These are phyloP conservation scores for Percina caprodes DNA, from an alignment of 2,113 vertebrate species.

Conservation along the genomic window DNA sequence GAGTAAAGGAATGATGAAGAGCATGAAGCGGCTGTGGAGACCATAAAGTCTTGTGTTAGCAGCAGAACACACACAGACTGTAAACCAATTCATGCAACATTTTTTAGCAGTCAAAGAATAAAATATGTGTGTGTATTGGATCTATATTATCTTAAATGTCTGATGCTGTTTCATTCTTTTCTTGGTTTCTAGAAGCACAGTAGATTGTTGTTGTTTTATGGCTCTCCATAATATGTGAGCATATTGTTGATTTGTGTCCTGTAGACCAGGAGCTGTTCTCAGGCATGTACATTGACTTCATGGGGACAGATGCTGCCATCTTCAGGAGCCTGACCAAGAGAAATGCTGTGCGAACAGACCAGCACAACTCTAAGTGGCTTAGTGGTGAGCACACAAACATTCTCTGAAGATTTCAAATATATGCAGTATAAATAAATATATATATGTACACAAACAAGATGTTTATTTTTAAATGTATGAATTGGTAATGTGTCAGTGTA, in stretches of 20 bases:
- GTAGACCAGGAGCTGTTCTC: slow-evolving; percentile 98
- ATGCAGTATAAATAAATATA: not conserved
- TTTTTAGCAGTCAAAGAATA: not conserved
- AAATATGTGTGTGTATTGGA: not conserved
- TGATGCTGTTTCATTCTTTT: not conserved
- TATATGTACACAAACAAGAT: not conserved
- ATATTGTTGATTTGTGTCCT: slow-evolving; percentile 11
- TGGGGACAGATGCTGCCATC: slow-evolving; percentile 98
- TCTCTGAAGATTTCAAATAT: not conserved
- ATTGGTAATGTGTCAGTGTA: not conserved
- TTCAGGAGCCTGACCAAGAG: slow-evolving; percentile 95
- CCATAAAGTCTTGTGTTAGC: slow-evolving; percentile 15
- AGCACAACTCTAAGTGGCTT: slow-evolving; percentile 99
- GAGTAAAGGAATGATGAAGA: slow-evolving; percentile 50
- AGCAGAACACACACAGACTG: slow-evolving; percentile 38
- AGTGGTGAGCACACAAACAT: slow-evolving; percentile 87
- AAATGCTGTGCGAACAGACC: slow-evolving; percentile 95
- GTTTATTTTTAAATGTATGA: not conserved
- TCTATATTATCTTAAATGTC: not conserved
- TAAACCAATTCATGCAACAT: not conserved
- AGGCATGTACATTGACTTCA: slow-evolving; percentile 99
- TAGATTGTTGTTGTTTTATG: not conserved
- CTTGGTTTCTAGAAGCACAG: not conserved
- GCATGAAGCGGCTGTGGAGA: slow-evolving; percentile 20
- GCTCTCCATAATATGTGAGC: not conserved